Base-by-base conservation (phyloP, 2,113 vertebrate genomes). In the Dinomys branickii region DNA sequence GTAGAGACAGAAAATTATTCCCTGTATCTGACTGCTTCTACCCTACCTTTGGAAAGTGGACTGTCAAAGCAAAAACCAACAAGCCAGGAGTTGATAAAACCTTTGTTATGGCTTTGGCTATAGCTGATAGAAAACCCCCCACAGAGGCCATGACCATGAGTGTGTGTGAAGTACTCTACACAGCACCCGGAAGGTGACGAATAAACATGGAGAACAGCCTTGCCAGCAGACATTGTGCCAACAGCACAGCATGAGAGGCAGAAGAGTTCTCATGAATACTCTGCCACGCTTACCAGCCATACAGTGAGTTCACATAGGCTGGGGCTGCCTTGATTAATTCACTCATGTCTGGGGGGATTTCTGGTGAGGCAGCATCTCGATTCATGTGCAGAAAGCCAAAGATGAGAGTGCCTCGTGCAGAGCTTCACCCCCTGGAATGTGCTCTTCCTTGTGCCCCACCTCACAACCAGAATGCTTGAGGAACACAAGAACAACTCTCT, bases 51-150 rank as follows among this genome's bases (percentile, higher is more conserved):
- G 58, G 7, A 93, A 85, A 78, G 50, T 20, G 1, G 30, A n/a
- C 7, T 20, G 84, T 20, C 69, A 85, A 73, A 92, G 73, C 52
- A 92, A 56, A 89, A 81, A 44, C 73, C 86, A 94, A 44, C 28
- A 83, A 95, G 44, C 90, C 54, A 19, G 12, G 8, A 50, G 26
- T 30, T 33, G 44, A 58, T 38, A 52, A 87, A 61, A 59, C 20
- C 85, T 35, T 59, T 38, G 17, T 38, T 59, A 52, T 5, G 10
- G 24, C 7, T 77, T 35, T 65, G 35, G 75, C 50, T 58, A 4
- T 0, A 78, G 54, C 20, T n/a, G 22, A 93, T 38, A 83, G 59
- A 87, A 86, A 86, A 67, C 7, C 20, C n/a, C 20, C 0, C 16
- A 38, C 9, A 16, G n/a, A n/a, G 44, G 20, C 61, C 35, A 88